Base-by-base conservation (phyloP, 2,797 vertebrate species). In the Enteromius fasciolatus region DNA sequence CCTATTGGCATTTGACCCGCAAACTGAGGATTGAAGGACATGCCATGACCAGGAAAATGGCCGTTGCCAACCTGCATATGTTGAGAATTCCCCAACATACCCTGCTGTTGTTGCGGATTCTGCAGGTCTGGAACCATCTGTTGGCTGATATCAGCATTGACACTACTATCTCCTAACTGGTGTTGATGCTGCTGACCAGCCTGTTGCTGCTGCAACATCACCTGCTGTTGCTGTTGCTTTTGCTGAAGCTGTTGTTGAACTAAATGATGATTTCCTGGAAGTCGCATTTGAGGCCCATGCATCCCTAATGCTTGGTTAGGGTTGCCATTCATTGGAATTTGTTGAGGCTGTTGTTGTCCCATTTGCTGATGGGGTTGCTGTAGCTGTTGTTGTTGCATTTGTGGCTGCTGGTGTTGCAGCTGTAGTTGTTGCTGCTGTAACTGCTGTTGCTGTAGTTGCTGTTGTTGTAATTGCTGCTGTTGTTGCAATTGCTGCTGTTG, bases 41-140 rank as follows among this genome's bases (percentile, higher is more conserved):
- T 96, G 72, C 96, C 95, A 73, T 98, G 98, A 83, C 95, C 95
- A 78, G 96, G 90, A 93, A 99, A 99, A 90, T 98, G 98, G 72
- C 97, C 97, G 90, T 97, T 97, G 92, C 97, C 96, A 89, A 96
- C 95, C 90, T 98, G 97, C 93, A 99, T 95, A 64, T 99, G 97
- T 84, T 97, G 96, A 83, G 96, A 92, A 5, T 90, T 92, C 23
- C 89, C 92, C 86, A 97, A 95, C 95, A 98, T 96, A 87, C 94
- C 96, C 85, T 94, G 94, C 89, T 95, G 95, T 77, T 88, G 93
- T 76, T 94, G 94, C 88, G 97, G 98, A 87, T 95, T 95, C 89
- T 96, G 96, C 92, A 99, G 95, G 64, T 99, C 98, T 73, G 97
- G 95, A 85, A 98, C 94, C 94, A 99, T 97, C 87, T 97, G 96